These are phyloP conservation scores for Hirtodrosophila confusa DNA, from an alignment of 2,888 invertebrate species.

Conservation along the genomic window DNA sequence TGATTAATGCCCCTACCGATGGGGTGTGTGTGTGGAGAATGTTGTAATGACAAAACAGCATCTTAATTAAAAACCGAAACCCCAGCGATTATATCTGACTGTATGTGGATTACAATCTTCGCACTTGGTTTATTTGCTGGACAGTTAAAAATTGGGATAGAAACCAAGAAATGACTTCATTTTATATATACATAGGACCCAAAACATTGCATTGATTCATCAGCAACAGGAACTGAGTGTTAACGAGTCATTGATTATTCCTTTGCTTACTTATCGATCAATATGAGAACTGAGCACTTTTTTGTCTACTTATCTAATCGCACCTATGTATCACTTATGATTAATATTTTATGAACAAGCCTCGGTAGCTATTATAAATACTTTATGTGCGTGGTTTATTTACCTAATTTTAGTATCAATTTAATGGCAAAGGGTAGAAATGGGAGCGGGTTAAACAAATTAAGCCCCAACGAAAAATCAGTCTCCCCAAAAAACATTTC, in stretches of 20 bases:
- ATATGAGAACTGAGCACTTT: neutral
- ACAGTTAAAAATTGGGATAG: no score
- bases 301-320: conserved; percentile 22
- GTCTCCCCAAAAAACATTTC: no score
- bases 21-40: conserved; percentile 12
- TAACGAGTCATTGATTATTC: neutral
- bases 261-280: conserved; percentile 12
- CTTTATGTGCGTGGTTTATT: no score
- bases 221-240: neutral
- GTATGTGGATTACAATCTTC: no score
- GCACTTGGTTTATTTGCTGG: no score
- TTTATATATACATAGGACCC: neutral
- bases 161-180: neutral
- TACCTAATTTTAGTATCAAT: no score
- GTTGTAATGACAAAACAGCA: conserved; percentile 47
- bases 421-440: no score
- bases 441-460: no score
- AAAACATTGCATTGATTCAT: conserved; percentile 12
- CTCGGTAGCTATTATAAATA: neutral
- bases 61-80: conserved; percentile 48
- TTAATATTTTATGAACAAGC: neutral
- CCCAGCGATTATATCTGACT: conserved; percentile 42
- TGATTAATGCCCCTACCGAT: conserved; percentile 37
- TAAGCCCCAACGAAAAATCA: no score
- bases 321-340: neutral